Conservation (phyloP, 1,140 invertebrate species). For the Tyrophagus putrescentiae region DNA sequence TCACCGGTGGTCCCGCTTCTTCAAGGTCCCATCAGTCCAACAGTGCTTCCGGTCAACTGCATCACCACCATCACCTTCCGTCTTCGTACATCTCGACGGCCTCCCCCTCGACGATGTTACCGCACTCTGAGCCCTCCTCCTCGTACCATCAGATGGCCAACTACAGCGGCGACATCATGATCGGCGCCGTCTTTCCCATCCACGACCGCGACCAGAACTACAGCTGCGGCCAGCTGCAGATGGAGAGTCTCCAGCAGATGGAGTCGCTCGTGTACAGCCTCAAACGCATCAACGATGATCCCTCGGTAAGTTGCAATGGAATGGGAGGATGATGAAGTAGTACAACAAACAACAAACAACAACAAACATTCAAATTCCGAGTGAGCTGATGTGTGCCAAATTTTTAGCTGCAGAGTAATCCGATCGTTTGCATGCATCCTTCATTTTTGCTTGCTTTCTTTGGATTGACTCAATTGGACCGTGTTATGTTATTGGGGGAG, state of each 20-base stretch:
- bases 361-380: too few relatives aligned
- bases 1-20: too few relatives aligned
- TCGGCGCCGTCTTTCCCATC: conserved; percentile 43
- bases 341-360: too few relatives aligned
- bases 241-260: conserved; percentile 50
- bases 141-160: conserved; percentile 29
- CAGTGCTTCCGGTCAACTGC: too few relatives aligned
- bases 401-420: too few relatives aligned
- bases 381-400: too few relatives aligned
- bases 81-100: background rate
- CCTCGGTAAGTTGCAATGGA: conserved; percentile 17
- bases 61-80: background rate
- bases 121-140: background rate
- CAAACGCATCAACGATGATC: conserved; percentile 39
- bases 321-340: too few relatives aligned
- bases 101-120: conserved; percentile 6
- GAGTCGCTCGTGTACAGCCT: conserved; percentile 43
- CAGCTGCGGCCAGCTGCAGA: conserved; percentile 39
- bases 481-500: too few relatives aligned
- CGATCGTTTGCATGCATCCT: too few relatives aligned
- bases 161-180: conserved; percentile 38
- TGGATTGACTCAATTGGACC: too few relatives aligned
- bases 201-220: conserved; percentile 34
- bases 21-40: too few relatives aligned
- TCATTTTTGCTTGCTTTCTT: too few relatives aligned